A percentile compares a stretch with the other conserved stretches of the same genome.
Evolutionary conservation across 2,888 invertebrate genomes (phyloP).

Genomic region (Aphrophora alni): DNA sequence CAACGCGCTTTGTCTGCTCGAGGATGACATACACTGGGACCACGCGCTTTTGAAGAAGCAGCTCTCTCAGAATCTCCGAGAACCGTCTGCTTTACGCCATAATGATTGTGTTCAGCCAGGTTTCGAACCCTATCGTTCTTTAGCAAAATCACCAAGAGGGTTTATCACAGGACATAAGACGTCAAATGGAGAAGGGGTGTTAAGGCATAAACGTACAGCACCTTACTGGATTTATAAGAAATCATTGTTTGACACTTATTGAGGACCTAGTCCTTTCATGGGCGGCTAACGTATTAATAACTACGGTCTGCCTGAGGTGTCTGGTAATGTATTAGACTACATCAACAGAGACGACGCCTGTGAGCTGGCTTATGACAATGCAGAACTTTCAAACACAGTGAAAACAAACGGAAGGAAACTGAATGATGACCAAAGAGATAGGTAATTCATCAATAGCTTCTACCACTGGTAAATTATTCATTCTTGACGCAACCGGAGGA

Average conservation of each 20-base stretch:
- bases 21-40: slow-evolving; percentile 40
- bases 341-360: slow-evolving; percentile 4
- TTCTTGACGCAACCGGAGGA: slow-evolving; percentile 56
- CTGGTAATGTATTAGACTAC: background rate
- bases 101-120: slow-evolving; percentile 26
- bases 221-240: slow-evolving; percentile 46
- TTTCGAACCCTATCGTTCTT: background rate
- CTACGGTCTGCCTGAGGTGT: background rate
- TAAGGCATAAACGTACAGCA: background rate
- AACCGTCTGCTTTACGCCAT: background rate
- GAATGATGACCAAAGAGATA: slow-evolving; percentile 32
- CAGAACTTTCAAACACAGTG: slow-evolving; percentile 18
- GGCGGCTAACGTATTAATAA: slow-evolving; percentile 19
- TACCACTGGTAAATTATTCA: slow-evolving; percentile 40
- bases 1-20: slow-evolving; percentile 48
- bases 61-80: background rate
- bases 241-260: slow-evolving; percentile 48
- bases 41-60: background rate
- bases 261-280: slow-evolving; percentile 16
- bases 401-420: background rate
- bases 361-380: slow-evolving; percentile 25
- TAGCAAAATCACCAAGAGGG: background rate
- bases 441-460: slow-evolving; percentile 24
- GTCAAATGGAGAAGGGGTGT: slow-evolving; percentile 12
- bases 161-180: background rate